phyloP scores from a whole-genome alignment of 2,113 vertebrate species.

The Numenius arquata region DNA sequence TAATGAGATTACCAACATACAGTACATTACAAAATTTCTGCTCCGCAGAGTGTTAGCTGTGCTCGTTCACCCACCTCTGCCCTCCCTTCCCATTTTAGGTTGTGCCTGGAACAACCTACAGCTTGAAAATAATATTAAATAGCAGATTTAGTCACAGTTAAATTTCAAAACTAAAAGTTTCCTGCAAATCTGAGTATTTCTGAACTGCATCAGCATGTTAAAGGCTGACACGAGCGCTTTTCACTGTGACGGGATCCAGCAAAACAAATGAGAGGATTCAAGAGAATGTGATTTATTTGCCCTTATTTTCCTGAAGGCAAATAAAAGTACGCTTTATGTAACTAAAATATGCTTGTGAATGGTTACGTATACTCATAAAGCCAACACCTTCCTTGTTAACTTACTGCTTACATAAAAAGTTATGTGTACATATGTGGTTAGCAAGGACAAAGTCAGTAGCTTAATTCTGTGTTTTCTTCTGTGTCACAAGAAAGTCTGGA shows the following conservation, averaged over 20 bases:
- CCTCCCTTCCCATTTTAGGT: neutral
- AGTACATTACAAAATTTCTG: neutral
- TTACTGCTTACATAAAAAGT: neutral
- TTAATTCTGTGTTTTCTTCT: neutral
- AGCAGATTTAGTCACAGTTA: neutral
- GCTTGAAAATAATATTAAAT: slow-evolving; percentile 32
- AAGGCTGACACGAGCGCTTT: neutral
- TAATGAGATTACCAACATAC: neutral
- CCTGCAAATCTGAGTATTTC: neutral
- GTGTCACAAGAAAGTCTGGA: neutral
- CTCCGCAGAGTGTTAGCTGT: neutral
- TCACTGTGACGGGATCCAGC: neutral
- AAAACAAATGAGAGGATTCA: neutral
- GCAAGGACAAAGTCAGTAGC: neutral
- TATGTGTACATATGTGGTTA: neutral
- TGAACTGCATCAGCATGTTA: neutral
- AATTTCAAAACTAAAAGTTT: slow-evolving; percentile 18
- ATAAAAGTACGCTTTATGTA: neutral
- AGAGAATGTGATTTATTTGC: neutral
- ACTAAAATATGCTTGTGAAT: neutral
- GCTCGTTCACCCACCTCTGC: neutral
- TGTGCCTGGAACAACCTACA: neutral
- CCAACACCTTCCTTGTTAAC: neutral
- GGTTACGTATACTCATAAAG: neutral
- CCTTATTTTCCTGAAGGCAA: neutral